phyloP scores from a whole-genome alignment of 2,888 invertebrate species.

The Patella ulyssiponensis region DNA sequence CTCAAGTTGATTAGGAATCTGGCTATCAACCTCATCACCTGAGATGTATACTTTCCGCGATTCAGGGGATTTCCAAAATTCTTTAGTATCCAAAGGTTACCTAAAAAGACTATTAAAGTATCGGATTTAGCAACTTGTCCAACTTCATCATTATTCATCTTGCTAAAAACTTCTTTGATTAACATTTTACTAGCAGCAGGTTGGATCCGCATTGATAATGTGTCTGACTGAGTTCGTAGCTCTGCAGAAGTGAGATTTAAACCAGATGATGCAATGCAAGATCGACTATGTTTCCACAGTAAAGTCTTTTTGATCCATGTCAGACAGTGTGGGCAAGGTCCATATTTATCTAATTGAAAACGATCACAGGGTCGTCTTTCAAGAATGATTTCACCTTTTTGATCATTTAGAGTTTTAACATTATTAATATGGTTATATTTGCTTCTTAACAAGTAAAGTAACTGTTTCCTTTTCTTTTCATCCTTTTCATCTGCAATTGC shows the following conservation, averaged over 20 bases:
- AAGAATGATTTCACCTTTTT: constrained; percentile 15
- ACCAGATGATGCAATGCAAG: not conserved
- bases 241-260: not conserved
- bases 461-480: not conserved
- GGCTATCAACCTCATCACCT: not conserved
- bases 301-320: not conserved
- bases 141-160: not conserved
- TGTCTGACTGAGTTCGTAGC: not conserved
- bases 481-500: not conserved
- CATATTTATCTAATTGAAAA: not conserved
- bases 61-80: not conserved
- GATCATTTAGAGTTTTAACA: not conserved
- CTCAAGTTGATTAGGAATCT: not conserved
- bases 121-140: not conserved
- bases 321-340: not conserved
- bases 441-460: not conserved
- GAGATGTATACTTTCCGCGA: not conserved
- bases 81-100: not conserved
- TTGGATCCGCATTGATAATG: not conserved
- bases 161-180: not conserved
- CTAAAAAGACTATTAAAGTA: not conserved
- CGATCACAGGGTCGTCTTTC: constrained; percentile 8
- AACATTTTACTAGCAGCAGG: not conserved
- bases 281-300: not conserved
- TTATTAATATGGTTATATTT: constrained; percentile 14